Percentiles rank a stretch among this genome's conserved stretches.
Conservation (phyloP, 2,113 vertebrate genomes). For the Naja naja region DNA sequence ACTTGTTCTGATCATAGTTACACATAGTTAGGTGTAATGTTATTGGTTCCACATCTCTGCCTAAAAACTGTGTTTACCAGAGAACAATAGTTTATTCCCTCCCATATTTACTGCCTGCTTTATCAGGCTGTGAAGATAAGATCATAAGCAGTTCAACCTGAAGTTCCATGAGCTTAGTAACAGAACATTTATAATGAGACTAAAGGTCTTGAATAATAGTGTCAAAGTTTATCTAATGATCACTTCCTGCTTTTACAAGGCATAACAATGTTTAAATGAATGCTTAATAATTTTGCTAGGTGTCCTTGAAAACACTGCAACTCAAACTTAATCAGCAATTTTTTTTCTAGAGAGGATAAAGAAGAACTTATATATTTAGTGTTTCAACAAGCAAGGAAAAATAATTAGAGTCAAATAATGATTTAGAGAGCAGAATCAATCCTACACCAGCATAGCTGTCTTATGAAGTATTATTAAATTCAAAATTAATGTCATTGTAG, state of each 20-base stretch:
- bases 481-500: background rate
- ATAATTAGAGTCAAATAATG: background rate
- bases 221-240: background rate
- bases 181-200: background rate
- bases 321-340: background rate
- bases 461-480: background rate
- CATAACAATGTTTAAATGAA: background rate
- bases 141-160: background rate
- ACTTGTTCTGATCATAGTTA: background rate
- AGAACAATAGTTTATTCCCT: background rate
- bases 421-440: background rate
- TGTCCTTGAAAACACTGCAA: background rate
- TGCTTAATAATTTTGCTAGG: background rate
- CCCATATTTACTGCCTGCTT: background rate
- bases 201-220: background rate
- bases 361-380: background rate
- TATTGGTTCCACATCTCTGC: background rate
- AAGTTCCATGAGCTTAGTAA: background rate
- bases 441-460: background rate
- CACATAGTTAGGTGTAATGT: background rate
- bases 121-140: background rate
- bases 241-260: background rate
- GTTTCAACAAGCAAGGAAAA: background rate
- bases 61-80: background rate
- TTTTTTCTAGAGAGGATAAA: background rate